Evolutionary conservation across 1,140 invertebrate species (phyloP).

Genomic region (Drosophila watanabei): DNA sequence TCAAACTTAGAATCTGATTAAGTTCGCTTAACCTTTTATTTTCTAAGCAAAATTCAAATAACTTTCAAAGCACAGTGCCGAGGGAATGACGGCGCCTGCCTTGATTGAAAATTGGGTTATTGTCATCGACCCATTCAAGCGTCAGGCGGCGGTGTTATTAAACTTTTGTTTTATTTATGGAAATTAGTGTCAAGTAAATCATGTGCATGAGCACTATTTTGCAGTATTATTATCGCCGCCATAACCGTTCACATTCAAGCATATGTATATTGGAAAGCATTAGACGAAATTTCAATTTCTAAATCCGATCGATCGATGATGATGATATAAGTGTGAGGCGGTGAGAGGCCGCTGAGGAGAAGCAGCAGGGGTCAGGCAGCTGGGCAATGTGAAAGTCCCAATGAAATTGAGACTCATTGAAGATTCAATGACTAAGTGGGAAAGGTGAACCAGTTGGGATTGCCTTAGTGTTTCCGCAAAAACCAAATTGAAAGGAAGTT

Average conservation of each 20-base stretch:
- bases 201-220: constrained; percentile 65
- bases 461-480: constrained; percentile 59
- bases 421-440: constrained; percentile 58
- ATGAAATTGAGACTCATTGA: constrained; percentile 57
- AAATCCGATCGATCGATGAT: constrained; percentile 31
- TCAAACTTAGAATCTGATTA: neutral
- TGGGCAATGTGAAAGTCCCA: constrained; percentile 51
- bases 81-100: constrained; percentile 37
- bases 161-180: constrained; percentile 81
- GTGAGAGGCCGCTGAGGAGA: constrained; percentile 17
- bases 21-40: neutral
- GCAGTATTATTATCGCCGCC: constrained; percentile 36
- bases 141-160: constrained; percentile 59
- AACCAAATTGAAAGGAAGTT: constrained; percentile 59
- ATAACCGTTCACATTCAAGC: constrained; percentile 26
- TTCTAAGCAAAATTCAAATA: neutral
- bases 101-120: constrained; percentile 82
- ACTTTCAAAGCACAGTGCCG: constrained; percentile 16
- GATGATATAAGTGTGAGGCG: constrained; percentile 14
- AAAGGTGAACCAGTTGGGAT: constrained; percentile 72
- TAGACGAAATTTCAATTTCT: constrained; percentile 56
- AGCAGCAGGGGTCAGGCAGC: constrained; percentile 38
- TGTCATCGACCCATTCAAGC: constrained; percentile 67
- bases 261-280: constrained; percentile 32
- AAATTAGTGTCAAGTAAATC: constrained; percentile 85